Conservation (phyloP, 1,140 invertebrate genomes). For the Eueides isabella region DNA sequence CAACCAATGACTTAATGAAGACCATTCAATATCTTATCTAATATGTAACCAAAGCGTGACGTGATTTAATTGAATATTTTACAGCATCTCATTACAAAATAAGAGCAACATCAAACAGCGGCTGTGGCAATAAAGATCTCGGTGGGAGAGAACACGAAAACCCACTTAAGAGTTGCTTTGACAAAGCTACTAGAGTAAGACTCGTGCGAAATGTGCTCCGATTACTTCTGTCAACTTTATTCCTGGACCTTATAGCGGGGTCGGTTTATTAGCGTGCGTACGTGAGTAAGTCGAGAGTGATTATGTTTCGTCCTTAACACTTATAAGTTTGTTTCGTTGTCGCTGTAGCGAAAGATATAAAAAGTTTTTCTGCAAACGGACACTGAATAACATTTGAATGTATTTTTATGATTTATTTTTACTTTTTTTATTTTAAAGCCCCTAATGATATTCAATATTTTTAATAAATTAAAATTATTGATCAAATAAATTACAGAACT, state of each 20-base stretch:
- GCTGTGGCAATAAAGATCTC: conserved; percentile 48
- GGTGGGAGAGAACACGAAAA: conserved; percentile 64
- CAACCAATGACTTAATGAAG: not conserved
- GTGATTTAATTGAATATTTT: conserved; percentile 46
- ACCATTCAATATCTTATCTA: conserved; percentile 38
- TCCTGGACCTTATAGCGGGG: not conserved
- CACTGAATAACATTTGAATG: too few species aligned
- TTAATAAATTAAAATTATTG: too few species aligned
- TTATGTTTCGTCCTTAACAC: not conserved
- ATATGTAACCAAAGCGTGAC: conserved; percentile 32
- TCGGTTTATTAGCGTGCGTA: not conserved
- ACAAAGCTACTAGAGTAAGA: conserved; percentile 56
- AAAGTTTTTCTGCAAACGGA: too few species aligned
- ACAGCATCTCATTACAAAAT: conserved; percentile 57
- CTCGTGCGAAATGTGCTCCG: conserved; percentile 39
- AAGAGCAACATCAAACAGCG: conserved; percentile 55
- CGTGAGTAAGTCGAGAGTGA: not conserved
- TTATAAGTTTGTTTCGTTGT: not conserved
- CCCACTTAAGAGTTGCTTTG: conserved; percentile 59
- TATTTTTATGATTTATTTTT: not conserved
- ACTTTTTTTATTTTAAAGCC: not conserved
- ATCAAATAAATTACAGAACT: too few species aligned
- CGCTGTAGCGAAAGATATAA: too few species aligned
- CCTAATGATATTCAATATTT: too few species aligned
- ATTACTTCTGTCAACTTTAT: conserved; percentile 16